phyloP scores from a whole-genome alignment of 2,797 vertebrate genomes.

The Cossypha dichroa region DNA sequence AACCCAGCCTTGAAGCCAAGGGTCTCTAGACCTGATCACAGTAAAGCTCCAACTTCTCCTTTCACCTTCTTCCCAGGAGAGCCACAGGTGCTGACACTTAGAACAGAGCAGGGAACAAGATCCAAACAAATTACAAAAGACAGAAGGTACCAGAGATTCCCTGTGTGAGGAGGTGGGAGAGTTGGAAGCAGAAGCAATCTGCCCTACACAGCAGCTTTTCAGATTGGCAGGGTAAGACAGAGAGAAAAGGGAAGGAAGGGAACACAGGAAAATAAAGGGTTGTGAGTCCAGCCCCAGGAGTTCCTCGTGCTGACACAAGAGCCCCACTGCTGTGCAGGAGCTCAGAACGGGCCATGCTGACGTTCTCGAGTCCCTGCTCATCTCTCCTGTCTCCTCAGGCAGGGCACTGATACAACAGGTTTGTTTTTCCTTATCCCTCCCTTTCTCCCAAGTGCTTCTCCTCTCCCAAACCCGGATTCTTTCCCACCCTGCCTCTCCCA shows the following conservation, averaged over 20 bases:
- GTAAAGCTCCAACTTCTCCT: neutral
- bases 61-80: neutral
- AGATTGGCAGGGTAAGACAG: neutral
- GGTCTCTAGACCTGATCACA: neutral
- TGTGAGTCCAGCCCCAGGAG: neutral
- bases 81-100: neutral
- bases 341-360: neutral
- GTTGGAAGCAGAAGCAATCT: neutral
- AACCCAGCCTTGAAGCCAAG: neutral
- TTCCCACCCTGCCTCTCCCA: neutral
- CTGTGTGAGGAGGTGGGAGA: neutral
- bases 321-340: neutral
- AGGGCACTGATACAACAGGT: neutral
- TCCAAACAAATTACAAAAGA: neutral
- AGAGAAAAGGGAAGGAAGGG: neutral
- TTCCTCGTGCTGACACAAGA: neutral
- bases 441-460: neutral
- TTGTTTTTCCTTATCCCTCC: neutral
- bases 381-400: neutral
- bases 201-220: neutral
- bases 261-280: neutral
- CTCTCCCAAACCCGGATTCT: neutral
- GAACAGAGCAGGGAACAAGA: neutral
- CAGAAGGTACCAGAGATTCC: neutral
- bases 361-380: neutral